phyloP scores from a whole-genome alignment of 92 coral and sea anemone species.

The Nematostella vectensis region DNA sequence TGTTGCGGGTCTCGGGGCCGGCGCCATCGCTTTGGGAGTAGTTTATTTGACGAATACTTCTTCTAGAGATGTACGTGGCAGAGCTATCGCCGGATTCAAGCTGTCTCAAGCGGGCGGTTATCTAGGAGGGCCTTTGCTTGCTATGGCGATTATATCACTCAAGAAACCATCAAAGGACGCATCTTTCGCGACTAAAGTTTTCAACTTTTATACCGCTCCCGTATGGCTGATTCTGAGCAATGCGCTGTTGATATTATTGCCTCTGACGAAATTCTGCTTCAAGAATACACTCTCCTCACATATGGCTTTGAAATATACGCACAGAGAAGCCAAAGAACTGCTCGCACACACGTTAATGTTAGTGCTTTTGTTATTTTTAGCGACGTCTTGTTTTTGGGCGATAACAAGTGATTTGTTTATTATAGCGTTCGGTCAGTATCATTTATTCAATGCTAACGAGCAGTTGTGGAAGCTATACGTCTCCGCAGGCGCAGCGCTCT shows the following conservation, averaged over 20 bases:
- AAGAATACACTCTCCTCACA: slow-evolving; percentile 94
- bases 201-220: slow-evolving; percentile 73
- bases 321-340: slow-evolving; percentile 77
- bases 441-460: slow-evolving; percentile 37
- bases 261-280: slow-evolving; percentile 64
- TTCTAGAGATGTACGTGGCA: slow-evolving; percentile 78
- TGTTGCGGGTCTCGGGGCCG: slow-evolving; percentile 88
- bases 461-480: slow-evolving; percentile 86
- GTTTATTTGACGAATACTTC: slow-evolving; percentile 86
- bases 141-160: slow-evolving; percentile 51
- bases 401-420: slow-evolving; percentile 66
- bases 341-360: slow-evolving; percentile 46
- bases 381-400: slow-evolving; percentile 84
- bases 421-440: slow-evolving; percentile 90
- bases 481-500: slow-evolving; percentile 67
- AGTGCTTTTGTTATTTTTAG: slow-evolving; percentile 49
- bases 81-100: slow-evolving; percentile 67
- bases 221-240: slow-evolving; percentile 83
- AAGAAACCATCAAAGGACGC: slow-evolving; percentile 19
- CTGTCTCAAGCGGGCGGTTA: slow-evolving; percentile 84
- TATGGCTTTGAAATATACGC: slow-evolving; percentile 83
- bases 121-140: slow-evolving; percentile 80
- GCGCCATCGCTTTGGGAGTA: slow-evolving; percentile 70
- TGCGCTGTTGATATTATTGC: slow-evolving; percentile 58
- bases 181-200: slow-evolving; percentile 15